Evolutionary conservation across 2,113 vertebrate genomes (phyloP).

Genomic region (Hirundichthys speculiger): DNA sequence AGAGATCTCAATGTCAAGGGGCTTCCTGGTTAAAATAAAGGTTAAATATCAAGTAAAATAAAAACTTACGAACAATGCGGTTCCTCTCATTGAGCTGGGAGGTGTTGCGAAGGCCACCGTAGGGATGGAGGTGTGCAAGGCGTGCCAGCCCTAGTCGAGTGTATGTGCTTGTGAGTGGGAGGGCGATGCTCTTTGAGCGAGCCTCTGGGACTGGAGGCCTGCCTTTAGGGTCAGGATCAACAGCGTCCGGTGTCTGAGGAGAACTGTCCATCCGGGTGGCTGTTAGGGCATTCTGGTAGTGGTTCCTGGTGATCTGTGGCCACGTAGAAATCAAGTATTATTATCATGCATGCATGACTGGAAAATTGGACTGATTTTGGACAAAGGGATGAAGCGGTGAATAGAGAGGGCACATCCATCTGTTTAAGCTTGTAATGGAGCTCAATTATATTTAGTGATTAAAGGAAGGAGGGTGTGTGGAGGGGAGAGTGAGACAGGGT

Average conservation of each 20-base stretch:
- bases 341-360: neutral
- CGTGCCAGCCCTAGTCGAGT: constrained; percentile 73
- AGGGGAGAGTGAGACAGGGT: constrained; percentile 47
- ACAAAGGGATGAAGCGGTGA: constrained; percentile 19
- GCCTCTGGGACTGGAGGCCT: constrained; percentile 69
- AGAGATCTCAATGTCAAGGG: too few species aligned
- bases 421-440: constrained; percentile 51
- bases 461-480: constrained; percentile 46
- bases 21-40: neutral
- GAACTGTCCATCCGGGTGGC: constrained; percentile 95
- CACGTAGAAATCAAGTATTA: neutral
- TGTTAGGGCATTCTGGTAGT: constrained; percentile 94
- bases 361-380: neutral
- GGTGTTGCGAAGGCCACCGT: constrained; percentile 71
- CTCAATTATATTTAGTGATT: constrained; percentile 62
- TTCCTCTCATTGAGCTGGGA: constrained; percentile 85
- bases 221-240: constrained; percentile 63
- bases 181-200: constrained; percentile 79
- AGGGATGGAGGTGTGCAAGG: constrained; percentile 74
- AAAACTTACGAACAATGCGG: constrained; percentile 83
- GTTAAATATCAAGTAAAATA: neutral
- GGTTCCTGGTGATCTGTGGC: constrained; percentile 90
- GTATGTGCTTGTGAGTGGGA: constrained; percentile 70
- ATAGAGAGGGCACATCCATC: constrained; percentile 32
- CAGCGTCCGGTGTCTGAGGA: constrained; percentile 91